Evolutionary conservation across 2,113 vertebrate genomes (phyloP).

Genomic region (Hippocampus abdominalis): DNA sequence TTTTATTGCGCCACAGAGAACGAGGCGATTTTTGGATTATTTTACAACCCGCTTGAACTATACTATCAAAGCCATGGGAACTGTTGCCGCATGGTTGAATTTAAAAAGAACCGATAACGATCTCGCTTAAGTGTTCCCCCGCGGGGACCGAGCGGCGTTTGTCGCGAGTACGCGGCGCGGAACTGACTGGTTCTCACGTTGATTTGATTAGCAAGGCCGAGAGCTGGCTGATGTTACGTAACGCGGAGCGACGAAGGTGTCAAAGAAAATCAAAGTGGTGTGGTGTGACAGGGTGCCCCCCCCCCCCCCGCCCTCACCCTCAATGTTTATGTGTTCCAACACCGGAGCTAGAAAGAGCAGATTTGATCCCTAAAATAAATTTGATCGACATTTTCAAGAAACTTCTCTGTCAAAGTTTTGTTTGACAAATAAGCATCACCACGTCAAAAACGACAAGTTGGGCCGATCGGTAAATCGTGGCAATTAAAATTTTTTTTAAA

Average conservation of each 20-base stretch:
- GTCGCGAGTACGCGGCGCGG: slow-evolving; percentile 23
- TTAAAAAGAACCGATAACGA: slow-evolving; percentile 49
- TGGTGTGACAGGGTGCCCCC: slow-evolving; percentile 2
- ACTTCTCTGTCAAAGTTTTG: neutral
- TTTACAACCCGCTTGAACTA: slow-evolving; percentile 1
- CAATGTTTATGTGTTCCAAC: neutral
- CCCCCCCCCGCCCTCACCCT: no score
- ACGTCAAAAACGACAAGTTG: neutral
- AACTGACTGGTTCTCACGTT: slow-evolving; percentile 27
- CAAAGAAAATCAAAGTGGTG: slow-evolving; percentile 7
- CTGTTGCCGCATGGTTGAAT: slow-evolving; percentile 31
- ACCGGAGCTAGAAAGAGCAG: neutral
- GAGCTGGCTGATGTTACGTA: slow-evolving; percentile 27
- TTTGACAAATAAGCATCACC: neutral
- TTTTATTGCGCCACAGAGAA: slow-evolving; percentile 10
- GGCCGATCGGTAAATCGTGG: neutral
- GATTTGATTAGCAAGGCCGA: slow-evolving; percentile 40
- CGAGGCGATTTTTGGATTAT: neutral
- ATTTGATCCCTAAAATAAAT: neutral
- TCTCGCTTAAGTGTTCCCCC: slow-evolving; percentile 46
- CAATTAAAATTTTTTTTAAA: no score
- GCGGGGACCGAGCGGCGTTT: slow-evolving; percentile 9
- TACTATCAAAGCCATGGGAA: slow-evolving; percentile 57
- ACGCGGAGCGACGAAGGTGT: slow-evolving; percentile 10
- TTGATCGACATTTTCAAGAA: neutral